Percentiles rank a stretch among this genome's conserved stretches.
phyloP scores from a whole-genome alignment of 2,797 vertebrate genomes.

The Melopsittacus undulatus region DNA sequence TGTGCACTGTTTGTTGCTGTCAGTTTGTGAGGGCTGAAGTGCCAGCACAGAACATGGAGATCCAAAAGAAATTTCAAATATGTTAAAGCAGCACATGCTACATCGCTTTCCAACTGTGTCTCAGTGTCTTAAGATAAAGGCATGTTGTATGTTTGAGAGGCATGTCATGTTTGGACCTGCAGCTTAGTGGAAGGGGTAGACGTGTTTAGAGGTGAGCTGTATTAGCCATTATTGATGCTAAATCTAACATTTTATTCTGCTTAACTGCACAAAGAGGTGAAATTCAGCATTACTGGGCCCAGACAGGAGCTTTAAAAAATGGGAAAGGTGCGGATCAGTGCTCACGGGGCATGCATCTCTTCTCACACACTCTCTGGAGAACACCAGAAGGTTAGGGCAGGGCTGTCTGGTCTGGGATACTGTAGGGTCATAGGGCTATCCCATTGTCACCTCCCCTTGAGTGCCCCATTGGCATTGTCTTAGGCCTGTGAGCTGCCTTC shows the following conservation, averaged over 20 bases:
- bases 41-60: background rate
- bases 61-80: background rate
- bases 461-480: background rate
- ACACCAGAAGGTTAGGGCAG: background rate
- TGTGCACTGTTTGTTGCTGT: background rate
- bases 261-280: background rate
- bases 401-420: background rate
- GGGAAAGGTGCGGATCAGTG: background rate
- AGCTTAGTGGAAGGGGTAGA: background rate
- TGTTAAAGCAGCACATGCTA: background rate
- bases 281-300: background rate
- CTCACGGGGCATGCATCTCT: background rate
- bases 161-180: background rate
- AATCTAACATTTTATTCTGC: background rate
- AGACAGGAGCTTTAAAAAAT: background rate
- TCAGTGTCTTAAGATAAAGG: background rate
- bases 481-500: background rate
- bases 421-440: background rate
- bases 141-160: background rate
- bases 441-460: background rate
- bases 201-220: background rate
- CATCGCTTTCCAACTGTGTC: background rate
- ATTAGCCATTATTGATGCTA: background rate
- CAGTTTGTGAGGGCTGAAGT: background rate
- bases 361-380: background rate